Evolutionary conservation across 2,888 invertebrate species (phyloP), one percentile per base, ranked within the genome.

Genomic region (Drosophila gaucha): DNA sequence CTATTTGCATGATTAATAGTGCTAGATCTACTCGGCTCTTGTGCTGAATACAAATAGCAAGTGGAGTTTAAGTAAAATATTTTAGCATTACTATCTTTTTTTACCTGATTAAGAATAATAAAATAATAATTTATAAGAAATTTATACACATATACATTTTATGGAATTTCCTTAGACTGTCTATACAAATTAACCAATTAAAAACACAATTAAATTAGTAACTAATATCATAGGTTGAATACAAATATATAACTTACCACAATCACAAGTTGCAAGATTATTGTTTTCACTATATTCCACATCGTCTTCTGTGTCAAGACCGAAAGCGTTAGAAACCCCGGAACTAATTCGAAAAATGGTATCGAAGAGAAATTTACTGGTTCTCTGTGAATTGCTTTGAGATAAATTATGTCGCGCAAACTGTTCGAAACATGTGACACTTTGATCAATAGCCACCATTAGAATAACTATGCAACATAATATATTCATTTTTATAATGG

Each of bases 341-440:
- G 56, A 93, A 85, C 94, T 94, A 71, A 95, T 92, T 10, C 95
- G 95, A 89, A 95, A 95, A 65, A 96, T 92, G 26, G 95, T 94
- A 89, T 96, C 96, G 89, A 96, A 96, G 57, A 96, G 92, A 90
- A 96, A 95, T 89, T 94, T 93, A 71, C 94, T 93, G 6, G 93
- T 93, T 84, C 95, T 93, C 87, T 94, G 94, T 16, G 54, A 59
- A 36, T 65, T 69, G 39, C 33, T 49, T 38, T 52, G 30, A 20
- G 69, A 54, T 6, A 33, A 63, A 63, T 71, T 50, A 16, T 43
- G 59, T 59, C 31, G 63, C 58, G 30, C 59, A 56, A 52, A 63
- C 47, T 86, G 55, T 35, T 75, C 77, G 58, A 50, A 51, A 64
- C 80, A 67, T 66, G 59, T 50, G 30, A 84, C 62, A 63, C 66